A percentile compares a stretch with the other conserved stretches of the same genome.
Evolutionary conservation across 2,113 vertebrate species (phyloP).

Genomic region (Cygnus atratus): DNA sequence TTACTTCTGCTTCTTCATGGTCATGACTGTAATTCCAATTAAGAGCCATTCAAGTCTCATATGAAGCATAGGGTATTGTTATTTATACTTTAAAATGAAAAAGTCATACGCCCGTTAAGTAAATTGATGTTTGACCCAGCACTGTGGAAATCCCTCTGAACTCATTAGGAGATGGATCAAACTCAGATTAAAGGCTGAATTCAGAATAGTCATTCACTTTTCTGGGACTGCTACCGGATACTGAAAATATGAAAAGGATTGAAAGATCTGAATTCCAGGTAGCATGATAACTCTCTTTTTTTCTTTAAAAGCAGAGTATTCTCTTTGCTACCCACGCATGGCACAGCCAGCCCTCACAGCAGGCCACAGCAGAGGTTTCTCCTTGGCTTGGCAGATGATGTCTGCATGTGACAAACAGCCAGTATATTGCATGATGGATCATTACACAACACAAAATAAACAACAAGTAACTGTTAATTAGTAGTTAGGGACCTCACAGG

Average conservation of each 20-base stretch:
- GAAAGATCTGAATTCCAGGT: neutral
- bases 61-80: neutral
- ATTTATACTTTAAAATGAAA: neutral
- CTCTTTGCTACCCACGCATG: too few relatives aligned
- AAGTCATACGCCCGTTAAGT: neutral
- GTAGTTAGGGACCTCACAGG: neutral
- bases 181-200: neutral
- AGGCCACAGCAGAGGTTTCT: constrained; percentile 81
- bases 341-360: constrained; percentile 80
- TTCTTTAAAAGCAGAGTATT: constrained; percentile 44
- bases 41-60: neutral
- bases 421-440: neutral
- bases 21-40: neutral
- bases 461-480: neutral
- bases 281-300: neutral
- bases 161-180: neutral
- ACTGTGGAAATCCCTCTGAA: neutral
- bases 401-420: constrained; percentile 75
- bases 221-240: neutral
- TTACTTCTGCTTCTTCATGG: neutral
- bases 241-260: neutral
- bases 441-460: neutral
- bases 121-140: neutral
- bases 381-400: constrained; percentile 81
- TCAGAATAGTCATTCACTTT: neutral